A percentile compares a stretch with the other conserved stretches of the same genome.
Evolutionary conservation across 2,797 vertebrate species (phyloP).

Genomic region (Peromyscus attwateri): DNA sequence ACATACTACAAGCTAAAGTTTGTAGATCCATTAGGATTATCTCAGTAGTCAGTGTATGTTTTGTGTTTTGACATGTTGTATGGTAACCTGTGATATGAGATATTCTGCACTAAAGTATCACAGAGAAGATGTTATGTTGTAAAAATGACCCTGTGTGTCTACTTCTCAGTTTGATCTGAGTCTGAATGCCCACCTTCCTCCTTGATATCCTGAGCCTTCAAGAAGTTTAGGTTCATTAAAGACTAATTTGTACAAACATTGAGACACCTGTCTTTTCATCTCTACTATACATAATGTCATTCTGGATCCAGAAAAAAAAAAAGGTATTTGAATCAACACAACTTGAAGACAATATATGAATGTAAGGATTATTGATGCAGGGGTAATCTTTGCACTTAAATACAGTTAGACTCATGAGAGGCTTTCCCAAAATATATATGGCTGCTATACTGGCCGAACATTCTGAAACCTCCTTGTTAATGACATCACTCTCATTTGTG

Average conservation of each 20-base stretch:
- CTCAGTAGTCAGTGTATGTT: neutral
- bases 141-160: neutral
- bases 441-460: neutral
- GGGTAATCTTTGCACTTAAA: slow-evolving; percentile 31
- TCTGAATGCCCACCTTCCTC: neutral
- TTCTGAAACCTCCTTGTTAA: neutral
- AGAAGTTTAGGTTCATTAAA: neutral
- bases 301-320: slow-evolving; percentile 3
- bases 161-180: neutral
- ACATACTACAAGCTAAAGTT: neutral
- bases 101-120: neutral
- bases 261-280: slow-evolving; percentile 11
- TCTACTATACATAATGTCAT: neutral
- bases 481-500: neutral
- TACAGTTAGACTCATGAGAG: slow-evolving; percentile 1
- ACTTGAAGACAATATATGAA: slow-evolving; percentile 35
- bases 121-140: neutral
- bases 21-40: neutral
- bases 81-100: neutral
- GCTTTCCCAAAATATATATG: neutral
- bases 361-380: neutral
- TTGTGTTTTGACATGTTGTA: neutral
- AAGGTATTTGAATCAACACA: slow-evolving; percentile 41
- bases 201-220: neutral
- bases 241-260: neutral